Conservation (phyloP, 2,113 vertebrate genomes). For the Bufo bufo region DNA sequence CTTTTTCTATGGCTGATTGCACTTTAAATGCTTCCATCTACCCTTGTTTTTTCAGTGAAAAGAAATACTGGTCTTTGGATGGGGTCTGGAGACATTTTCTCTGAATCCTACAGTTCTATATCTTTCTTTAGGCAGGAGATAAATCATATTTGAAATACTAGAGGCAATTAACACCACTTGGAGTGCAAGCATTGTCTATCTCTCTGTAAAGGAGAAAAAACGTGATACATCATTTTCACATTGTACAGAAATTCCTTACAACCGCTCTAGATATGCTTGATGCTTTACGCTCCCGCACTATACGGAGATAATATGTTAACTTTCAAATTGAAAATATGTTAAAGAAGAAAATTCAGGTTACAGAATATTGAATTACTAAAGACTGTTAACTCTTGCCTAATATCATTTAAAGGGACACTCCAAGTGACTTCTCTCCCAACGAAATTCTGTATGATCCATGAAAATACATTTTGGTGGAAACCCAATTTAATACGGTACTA, state of each 20-base stretch:
- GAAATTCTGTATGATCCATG: too few relatives aligned
- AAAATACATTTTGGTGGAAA: too few relatives aligned
- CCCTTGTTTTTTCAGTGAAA: not conserved
- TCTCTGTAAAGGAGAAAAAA: slow-evolving; percentile 13
- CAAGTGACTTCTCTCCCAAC: not conserved
- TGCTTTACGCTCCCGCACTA: slow-evolving; percentile 9
- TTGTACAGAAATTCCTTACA: slow-evolving; percentile 6
- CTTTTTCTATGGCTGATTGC: slow-evolving; percentile 26
- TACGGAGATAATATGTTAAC: slow-evolving; percentile 5
- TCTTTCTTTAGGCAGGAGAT: not conserved
- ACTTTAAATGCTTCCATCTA: slow-evolving; percentile 32
- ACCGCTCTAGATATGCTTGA: not conserved
- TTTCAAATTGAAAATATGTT: not conserved
- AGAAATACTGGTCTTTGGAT: slow-evolving; percentile 22
- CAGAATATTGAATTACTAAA: not conserved
- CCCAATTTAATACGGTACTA: too few relatives aligned
- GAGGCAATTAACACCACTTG: slow-evolving; percentile 53
- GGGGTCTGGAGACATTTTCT: not conserved
- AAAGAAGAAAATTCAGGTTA: not conserved
- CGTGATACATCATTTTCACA: slow-evolving; percentile 48
- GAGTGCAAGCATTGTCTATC: slow-evolving; percentile 29
- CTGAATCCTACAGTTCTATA: not conserved
- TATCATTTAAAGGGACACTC: not conserved
- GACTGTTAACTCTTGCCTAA: not conserved
- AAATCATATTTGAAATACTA: slow-evolving; percentile 7